A percentile compares a stretch with the other conserved stretches of the same genome.
These are phyloP conservation scores for Noturus placidus DNA, from an alignment of 2,113 vertebrate species.

Conservation along the genomic window DNA sequence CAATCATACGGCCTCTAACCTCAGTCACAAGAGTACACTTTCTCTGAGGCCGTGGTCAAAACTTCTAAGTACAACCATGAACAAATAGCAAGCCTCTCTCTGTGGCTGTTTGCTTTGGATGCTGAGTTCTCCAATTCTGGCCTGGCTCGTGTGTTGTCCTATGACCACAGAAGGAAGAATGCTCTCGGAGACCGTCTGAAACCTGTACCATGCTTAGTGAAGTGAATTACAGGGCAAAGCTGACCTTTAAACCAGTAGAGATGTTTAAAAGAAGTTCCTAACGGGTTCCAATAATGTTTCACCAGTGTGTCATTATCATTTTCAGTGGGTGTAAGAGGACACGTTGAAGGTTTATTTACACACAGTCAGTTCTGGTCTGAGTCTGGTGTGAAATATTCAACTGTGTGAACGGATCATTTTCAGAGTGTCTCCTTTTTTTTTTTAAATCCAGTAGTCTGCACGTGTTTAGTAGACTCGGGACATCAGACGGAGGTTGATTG, in stretches of 20 bases:
- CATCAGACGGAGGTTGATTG: background rate
- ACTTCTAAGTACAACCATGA: slow-evolving; percentile 42
- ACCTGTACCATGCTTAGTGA: background rate
- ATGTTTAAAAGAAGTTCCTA: slow-evolving; percentile 14
- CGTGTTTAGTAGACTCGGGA: background rate
- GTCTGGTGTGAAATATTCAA: slow-evolving; percentile 6
- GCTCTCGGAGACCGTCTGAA: background rate
- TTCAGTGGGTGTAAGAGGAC: background rate
- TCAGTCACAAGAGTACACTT: slow-evolving; percentile 34
- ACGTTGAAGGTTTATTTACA: background rate
- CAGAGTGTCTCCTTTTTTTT: too few relatives aligned
- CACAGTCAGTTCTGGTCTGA: background rate
- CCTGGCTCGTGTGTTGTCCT: slow-evolving; percentile 23
- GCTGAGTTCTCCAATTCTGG: slow-evolving; percentile 29
- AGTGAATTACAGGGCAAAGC: slow-evolving; percentile 27
- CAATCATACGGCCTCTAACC: slow-evolving; percentile 46
- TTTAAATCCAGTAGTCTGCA: background rate
- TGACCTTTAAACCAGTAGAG: slow-evolving; percentile 16
- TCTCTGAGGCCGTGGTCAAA: slow-evolving; percentile 36
- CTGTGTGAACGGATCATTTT: background rate
- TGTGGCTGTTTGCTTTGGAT: slow-evolving; percentile 34
- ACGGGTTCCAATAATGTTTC: slow-evolving; percentile 5
- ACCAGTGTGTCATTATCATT: slow-evolving; percentile 2
- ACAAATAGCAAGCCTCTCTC: slow-evolving; percentile 44
- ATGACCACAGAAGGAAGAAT: slow-evolving; percentile 39